Evolutionary conservation across 1,140 invertebrate species (phyloP).

Genomic region (Ptiloglossa arizonensis): DNA sequence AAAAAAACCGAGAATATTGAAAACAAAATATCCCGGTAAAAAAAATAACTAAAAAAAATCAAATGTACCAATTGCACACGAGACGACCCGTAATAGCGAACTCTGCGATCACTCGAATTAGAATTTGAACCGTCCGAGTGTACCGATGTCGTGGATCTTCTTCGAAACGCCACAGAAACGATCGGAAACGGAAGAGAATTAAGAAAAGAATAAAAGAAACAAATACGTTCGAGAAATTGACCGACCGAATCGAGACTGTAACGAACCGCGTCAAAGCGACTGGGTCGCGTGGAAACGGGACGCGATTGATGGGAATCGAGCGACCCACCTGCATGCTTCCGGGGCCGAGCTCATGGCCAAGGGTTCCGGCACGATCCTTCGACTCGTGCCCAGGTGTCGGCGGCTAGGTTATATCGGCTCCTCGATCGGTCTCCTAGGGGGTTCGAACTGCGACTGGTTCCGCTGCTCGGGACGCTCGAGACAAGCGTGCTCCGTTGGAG

Average conservation of each 20-base stretch:
- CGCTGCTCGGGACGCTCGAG: slow-evolving; percentile 47
- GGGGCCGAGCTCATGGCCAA: slow-evolving; percentile 74
- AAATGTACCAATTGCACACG: no score
- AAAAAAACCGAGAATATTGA: no score
- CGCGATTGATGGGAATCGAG: not conserved
- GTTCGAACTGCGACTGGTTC: slow-evolving; percentile 70
- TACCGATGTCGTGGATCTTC: no score
- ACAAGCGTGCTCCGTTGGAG: slow-evolving; percentile 49
- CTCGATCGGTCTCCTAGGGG: slow-evolving; percentile 55
- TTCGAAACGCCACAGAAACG: no score
- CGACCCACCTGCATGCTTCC: slow-evolving; percentile 77
- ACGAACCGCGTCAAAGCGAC: not conserved
- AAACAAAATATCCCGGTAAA: no score
- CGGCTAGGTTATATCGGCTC: slow-evolving; percentile 58
- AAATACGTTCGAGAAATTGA: not conserved
- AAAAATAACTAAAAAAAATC: no score
- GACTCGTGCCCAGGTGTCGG: slow-evolving; percentile 40
- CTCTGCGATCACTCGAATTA: no score
- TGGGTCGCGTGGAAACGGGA: not conserved
- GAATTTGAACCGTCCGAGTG: no score
- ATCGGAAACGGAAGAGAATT: no score
- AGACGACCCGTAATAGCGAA: no score
- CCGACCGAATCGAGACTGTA: not conserved
- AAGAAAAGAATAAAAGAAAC: no score
- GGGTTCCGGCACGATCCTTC: slow-evolving; percentile 64